These are phyloP conservation scores for Cryptocephalus primarius DNA, from an alignment of 2,888 invertebrate genomes.

Conservation along the genomic window DNA sequence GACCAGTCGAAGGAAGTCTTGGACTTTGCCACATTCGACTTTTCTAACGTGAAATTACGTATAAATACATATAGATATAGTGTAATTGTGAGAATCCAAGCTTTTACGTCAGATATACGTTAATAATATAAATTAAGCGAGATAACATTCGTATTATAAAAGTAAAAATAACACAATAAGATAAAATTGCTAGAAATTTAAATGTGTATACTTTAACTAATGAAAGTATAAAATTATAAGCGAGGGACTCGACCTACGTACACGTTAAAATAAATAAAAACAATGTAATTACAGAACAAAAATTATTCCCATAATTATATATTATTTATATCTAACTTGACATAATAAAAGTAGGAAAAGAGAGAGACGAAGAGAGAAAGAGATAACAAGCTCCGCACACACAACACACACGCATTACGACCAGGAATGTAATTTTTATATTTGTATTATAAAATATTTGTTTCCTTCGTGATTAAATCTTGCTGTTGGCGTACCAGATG, in stretches of 20 bases:
- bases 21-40: too few species aligned
- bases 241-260: conserved; percentile 12
- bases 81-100: too few species aligned
- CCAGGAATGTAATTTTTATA: too few species aligned
- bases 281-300: conserved; percentile 17
- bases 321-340: conserved; percentile 11
- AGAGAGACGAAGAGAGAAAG: too few species aligned
- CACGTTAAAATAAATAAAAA: conserved; percentile 19
- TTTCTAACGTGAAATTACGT: too few species aligned
- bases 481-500: conserved; percentile 13
- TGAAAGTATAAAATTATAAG: conserved; percentile 25
- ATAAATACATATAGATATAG: too few species aligned
- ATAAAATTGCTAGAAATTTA: conserved; percentile 18
- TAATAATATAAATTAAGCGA: too few species aligned
- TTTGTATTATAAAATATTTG: neutral
- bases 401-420: too few species aligned
- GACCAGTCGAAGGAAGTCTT: conserved; percentile 7
- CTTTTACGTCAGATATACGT: too few species aligned
- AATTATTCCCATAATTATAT: conserved; percentile 17
- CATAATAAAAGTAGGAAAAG: conserved; percentile 6
- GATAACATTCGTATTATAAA: too few species aligned
- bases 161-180: conserved; percentile 11
- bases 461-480: conserved; percentile 11
- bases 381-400: too few species aligned
- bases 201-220: conserved; percentile 18